phyloP scores from a whole-genome alignment of 30 jellyfish, hydroid and myxozoan genomes.

The Aurelia aurita region DNA sequence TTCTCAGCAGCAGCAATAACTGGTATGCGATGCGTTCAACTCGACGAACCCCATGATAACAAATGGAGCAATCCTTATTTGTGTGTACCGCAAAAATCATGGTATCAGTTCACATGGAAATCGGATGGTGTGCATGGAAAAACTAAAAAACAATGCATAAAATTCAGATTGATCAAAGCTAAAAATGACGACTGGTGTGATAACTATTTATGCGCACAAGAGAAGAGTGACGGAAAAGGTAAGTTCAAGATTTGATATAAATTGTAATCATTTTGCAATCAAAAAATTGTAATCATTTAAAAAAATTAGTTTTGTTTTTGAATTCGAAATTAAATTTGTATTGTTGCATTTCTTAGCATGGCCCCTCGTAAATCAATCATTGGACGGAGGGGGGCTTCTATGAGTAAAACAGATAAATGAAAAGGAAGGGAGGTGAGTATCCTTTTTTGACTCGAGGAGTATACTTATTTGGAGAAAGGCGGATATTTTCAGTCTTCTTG shows the following conservation, averaged over 20 bases:
- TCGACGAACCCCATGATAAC: conserved; percentile 42
- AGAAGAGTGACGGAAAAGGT: conserved; percentile 65
- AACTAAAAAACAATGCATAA: conserved; percentile 34
- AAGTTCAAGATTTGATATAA: neutral
- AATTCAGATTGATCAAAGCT: conserved; percentile 42
- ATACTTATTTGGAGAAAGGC: too few species aligned
- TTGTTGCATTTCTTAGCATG: too few species aligned
- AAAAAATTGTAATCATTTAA: too few species aligned
- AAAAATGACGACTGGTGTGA: conserved; percentile 52
- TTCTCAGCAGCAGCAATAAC: conserved; percentile 15
- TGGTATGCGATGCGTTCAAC: conserved; percentile 48
- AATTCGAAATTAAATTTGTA: neutral
- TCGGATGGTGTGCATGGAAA: conserved; percentile 29
- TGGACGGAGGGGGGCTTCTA: too few species aligned
- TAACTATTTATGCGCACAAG: conserved; percentile 67
- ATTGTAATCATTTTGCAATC: neutral
- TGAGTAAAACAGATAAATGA: too few species aligned
- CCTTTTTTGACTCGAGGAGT: too few species aligned
- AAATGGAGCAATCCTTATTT: conserved; percentile 43
- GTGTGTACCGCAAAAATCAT: conserved; percentile 58
- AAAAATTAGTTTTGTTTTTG: neutral
- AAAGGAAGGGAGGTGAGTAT: too few species aligned
- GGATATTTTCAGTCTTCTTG: too few species aligned
- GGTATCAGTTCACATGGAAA: conserved; percentile 71
- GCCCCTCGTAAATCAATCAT: neutral